Percentiles rank a stretch among this genome's conserved stretches.
These are phyloP conservation scores for Pyxicephalus adspersus DNA, from an alignment of 2,113 vertebrate genomes.

Conservation along the genomic window DNA sequence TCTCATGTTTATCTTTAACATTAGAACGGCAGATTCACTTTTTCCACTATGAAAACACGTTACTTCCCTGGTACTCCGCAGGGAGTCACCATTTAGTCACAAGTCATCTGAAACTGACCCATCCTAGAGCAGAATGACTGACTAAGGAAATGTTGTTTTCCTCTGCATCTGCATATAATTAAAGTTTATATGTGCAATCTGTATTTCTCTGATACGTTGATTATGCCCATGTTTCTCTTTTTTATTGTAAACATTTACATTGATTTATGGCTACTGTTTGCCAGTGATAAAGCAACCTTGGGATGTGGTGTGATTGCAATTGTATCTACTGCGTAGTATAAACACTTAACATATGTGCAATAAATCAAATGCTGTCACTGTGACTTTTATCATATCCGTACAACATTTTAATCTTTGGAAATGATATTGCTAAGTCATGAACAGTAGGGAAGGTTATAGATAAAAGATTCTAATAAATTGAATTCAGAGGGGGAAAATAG, in stretches of 20 bases:
- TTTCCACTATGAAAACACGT: constrained; percentile 1
- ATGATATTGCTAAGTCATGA: constrained; percentile 45
- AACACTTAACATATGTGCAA: constrained; percentile 56
- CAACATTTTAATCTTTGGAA: constrained; percentile 53
- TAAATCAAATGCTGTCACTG: constrained; percentile 52
- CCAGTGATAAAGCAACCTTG: constrained; percentile 52
- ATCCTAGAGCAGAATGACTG: constrained; percentile 18
- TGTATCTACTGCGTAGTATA: constrained; percentile 38
- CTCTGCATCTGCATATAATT: constrained; percentile 37
- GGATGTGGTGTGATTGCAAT: constrained; percentile 51
- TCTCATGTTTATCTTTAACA: constrained; percentile 2
- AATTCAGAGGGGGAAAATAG: neutral
- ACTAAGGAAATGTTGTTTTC: constrained; percentile 9
- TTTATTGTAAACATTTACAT: constrained; percentile 53
- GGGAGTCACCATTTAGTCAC: constrained; percentile 4
- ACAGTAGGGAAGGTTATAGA: constrained; percentile 40
- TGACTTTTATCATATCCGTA: constrained; percentile 52
- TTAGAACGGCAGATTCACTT: neutral
- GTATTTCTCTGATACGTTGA: constrained; percentile 51
- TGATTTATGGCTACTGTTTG: constrained; percentile 56
- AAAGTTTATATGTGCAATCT: constrained; percentile 49
- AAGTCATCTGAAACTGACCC: constrained; percentile 19
- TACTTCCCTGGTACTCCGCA: neutral
- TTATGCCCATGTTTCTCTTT: constrained; percentile 26
- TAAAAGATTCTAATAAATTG: constrained; percentile 42